Conservation (phyloP, 2,888 invertebrate genomes). For the Polyommatus iphigenia region DNA sequence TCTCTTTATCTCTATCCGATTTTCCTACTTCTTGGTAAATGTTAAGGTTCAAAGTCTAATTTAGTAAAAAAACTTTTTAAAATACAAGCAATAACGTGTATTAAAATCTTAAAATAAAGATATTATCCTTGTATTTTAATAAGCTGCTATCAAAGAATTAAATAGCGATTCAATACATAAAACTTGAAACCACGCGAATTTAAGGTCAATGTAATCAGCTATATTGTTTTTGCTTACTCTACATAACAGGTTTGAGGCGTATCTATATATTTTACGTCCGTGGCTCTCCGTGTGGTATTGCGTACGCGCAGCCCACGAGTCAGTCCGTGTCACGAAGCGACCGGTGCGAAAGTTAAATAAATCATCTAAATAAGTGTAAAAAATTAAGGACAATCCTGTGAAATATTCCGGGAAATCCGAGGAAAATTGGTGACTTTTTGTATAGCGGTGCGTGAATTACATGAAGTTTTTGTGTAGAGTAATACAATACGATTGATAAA, state of each 20-base stretch:
- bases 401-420: not conserved
- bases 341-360: constrained; percentile 6
- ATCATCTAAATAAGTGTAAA: not conserved
- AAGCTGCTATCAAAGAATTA: not conserved
- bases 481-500: not conserved
- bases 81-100: not conserved
- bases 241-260: constrained; percentile 19
- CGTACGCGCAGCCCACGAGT: constrained; percentile 31
- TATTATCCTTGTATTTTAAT: not conserved
- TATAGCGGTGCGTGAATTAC: not conserved
- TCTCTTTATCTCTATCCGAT: too few species aligned
- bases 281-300: constrained; percentile 6
- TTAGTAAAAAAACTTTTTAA: too few species aligned
- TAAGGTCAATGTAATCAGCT: constrained; percentile 4
- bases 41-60: not conserved
- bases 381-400: not conserved
- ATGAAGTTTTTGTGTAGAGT: not conserved
- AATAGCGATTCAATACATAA: not conserved
- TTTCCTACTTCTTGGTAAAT: too few species aligned
- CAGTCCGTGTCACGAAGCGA: constrained; percentile 23
- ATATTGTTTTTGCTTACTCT: constrained; percentile 19
- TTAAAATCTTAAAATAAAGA: not conserved
- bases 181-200: not conserved
- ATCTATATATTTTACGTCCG: constrained; percentile 20
- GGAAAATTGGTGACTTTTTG: not conserved